A percentile compares a stretch with the other conserved stretches of the same genome.
These are phyloP conservation scores for Thymelicus lineola DNA, from an alignment of 2,888 invertebrate genomes.

Conservation along the genomic window DNA sequence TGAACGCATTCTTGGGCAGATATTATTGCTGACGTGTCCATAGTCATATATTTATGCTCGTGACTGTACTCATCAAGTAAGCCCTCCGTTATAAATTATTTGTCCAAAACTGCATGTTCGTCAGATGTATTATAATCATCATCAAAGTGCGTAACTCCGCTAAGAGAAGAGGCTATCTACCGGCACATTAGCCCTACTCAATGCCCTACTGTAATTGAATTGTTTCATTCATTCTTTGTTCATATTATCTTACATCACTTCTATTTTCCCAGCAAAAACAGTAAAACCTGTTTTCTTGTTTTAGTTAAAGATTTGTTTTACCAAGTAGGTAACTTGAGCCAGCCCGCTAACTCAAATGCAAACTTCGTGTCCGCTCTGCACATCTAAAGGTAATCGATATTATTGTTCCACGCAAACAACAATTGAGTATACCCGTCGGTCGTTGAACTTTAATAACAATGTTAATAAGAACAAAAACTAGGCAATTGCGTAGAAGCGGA, in stretches of 20 bases:
- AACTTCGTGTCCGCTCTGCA: slow-evolving; percentile 25
- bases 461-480: slow-evolving; percentile 40
- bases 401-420: slow-evolving; percentile 65
- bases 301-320: slow-evolving; percentile 27
- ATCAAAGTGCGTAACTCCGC: too few species aligned
- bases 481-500: neutral
- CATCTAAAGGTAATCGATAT: slow-evolving; percentile 43
- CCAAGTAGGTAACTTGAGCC: slow-evolving; percentile 31
- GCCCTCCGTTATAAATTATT: too few species aligned
- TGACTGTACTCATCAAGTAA: too few species aligned
- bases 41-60: too few species aligned
- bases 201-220: too few species aligned
- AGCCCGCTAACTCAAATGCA: slow-evolving; percentile 21
- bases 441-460: slow-evolving; percentile 57
- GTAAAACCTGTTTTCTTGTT: slow-evolving; percentile 19
- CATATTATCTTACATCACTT: neutral
- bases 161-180: too few species aligned
- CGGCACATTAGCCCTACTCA: too few species aligned
- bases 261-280: slow-evolving; percentile 1
- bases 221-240: neutral
- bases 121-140: too few species aligned
- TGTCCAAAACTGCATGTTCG: too few species aligned
- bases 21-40: too few species aligned
- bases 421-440: slow-evolving; percentile 55
- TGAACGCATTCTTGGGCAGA: too few species aligned